Evolutionary conservation across 2,113 vertebrate genomes (phyloP).

Genomic region (Oryzias woworae): DNA sequence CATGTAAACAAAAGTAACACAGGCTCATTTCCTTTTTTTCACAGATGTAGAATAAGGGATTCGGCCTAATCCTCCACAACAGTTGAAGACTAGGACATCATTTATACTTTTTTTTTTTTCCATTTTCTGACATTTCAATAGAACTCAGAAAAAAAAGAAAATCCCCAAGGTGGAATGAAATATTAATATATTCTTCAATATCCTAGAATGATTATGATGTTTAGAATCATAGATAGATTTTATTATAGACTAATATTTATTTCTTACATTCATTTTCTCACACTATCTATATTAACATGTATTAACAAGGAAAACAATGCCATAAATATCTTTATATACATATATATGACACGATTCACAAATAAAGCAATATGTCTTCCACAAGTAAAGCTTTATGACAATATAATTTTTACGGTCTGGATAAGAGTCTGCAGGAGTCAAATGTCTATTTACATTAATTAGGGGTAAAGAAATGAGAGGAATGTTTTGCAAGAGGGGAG

Average conservation of each 20-base stretch:
- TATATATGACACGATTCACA: slow-evolving; percentile 49
- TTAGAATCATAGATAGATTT: slow-evolving; percentile 69
- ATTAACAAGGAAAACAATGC: slow-evolving; percentile 76
- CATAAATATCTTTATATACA: slow-evolving; percentile 52
- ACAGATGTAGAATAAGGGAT: slow-evolving; percentile 46
- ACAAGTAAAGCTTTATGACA: slow-evolving; percentile 74
- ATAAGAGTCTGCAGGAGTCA: slow-evolving; percentile 51
- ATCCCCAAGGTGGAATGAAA: slow-evolving; percentile 75
- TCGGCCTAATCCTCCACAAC: slow-evolving; percentile 39
- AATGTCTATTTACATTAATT: slow-evolving; percentile 68
- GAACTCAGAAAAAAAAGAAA: slow-evolving; percentile 47
- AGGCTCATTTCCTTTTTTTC: slow-evolving; percentile 34
- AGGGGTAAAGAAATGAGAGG: slow-evolving; percentile 56
- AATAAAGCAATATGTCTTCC: slow-evolving; percentile 65
- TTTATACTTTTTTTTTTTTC: slow-evolving; percentile 53
- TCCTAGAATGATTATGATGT: slow-evolving; percentile 62
- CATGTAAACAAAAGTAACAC: slow-evolving; percentile 54
- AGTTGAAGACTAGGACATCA: slow-evolving; percentile 42
- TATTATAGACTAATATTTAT: slow-evolving; percentile 78
- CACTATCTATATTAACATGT: slow-evolving; percentile 82
- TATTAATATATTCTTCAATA: slow-evolving; percentile 69
- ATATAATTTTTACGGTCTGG: slow-evolving; percentile 62
- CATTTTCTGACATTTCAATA: slow-evolving; percentile 46
- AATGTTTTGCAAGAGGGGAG: slow-evolving; percentile 47
- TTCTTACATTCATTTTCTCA: slow-evolving; percentile 83